Conservation (phyloP, 2,888 invertebrate species). For the Branchellion lobata region DNA sequence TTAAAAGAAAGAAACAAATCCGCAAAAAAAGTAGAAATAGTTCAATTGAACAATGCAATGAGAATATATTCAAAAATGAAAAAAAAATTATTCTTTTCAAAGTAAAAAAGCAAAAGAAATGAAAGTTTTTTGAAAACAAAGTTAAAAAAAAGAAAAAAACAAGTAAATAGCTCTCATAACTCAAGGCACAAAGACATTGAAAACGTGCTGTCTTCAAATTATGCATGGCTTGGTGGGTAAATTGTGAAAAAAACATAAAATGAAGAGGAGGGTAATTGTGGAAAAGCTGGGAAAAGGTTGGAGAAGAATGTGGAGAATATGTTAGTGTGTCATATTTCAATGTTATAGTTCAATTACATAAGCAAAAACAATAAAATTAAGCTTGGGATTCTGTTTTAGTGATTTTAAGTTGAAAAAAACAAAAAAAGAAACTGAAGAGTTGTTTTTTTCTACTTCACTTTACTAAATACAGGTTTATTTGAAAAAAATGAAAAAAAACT, state of each 20-base stretch:
- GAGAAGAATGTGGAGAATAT: neutral
- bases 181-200: neutral
- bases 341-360: neutral
- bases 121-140: too few relatives aligned
- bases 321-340: neutral
- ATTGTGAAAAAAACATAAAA: neutral
- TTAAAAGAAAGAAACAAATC: neutral
- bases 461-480: too few relatives aligned
- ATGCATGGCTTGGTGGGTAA: neutral
- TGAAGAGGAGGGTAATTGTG: neutral
- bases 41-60: too few relatives aligned
- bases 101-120: too few relatives aligned
- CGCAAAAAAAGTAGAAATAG: neutral
- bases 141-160: neutral
- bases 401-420: neutral
- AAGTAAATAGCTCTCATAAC: neutral
- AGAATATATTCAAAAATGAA: too few relatives aligned
- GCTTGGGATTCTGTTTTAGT: neutral
- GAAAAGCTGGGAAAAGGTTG: too few relatives aligned
- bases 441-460: too few relatives aligned
- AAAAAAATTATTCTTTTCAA: too few relatives aligned
- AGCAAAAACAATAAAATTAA: neutral
- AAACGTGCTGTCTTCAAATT: neutral
- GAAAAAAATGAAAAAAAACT: too few relatives aligned
- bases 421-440: neutral